These are phyloP conservation scores for Cantharis flavilabris DNA, from an alignment of 2,888 invertebrate genomes.

Conservation along the genomic window DNA sequence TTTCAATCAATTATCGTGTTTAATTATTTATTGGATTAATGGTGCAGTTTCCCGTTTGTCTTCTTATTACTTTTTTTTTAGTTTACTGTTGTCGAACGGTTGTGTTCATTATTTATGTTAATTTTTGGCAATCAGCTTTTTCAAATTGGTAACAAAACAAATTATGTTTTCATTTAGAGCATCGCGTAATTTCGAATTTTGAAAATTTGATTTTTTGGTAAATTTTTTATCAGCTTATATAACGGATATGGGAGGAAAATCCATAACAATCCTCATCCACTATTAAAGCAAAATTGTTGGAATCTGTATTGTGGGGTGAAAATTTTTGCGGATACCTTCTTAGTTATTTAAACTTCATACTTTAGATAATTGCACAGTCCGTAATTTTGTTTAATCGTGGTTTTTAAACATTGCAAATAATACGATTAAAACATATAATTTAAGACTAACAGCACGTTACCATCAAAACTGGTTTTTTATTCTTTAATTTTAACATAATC, in stretches of 20 bases:
- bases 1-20: not conserved
- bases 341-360: not conserved
- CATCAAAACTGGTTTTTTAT: slow-evolving; percentile 2
- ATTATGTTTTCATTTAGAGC: not conserved
- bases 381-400: not conserved
- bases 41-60: not conserved
- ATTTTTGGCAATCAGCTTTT: not conserved
- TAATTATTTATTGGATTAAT: not conserved
- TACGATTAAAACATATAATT: slow-evolving; percentile 5
- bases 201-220: not conserved
- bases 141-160: not conserved
- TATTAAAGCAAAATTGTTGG: not conserved
- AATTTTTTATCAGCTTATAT: not conserved
- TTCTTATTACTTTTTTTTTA: not conserved
- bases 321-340: not conserved
- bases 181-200: not conserved
- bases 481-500: not conserved
- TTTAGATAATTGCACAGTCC: not conserved
- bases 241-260: not conserved
- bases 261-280: not conserved
- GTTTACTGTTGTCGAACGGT: not conserved
- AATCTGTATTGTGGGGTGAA: not conserved
- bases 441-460: slow-evolving; percentile 9
- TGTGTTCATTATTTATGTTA: not conserved
- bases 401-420: slow-evolving; percentile 1